Evolutionary conservation across 2,113 vertebrate genomes (phyloP), one percentile per base, ranked within the genome.

Genomic region (Clupea harengus): DNA sequence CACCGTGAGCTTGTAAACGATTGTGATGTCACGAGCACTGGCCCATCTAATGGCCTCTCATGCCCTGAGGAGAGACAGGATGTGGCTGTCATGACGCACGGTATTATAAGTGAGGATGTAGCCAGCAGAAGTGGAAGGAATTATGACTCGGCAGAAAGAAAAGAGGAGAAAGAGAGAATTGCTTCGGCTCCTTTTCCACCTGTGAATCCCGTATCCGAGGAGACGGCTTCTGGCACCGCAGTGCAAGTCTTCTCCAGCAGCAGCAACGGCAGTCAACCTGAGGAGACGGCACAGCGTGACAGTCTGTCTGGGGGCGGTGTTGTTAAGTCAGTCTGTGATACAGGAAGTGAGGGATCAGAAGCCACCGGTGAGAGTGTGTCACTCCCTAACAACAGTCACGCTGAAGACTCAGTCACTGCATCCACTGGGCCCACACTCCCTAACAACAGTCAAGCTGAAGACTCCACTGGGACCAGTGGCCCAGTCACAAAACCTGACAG

Each of bases 1-100:
- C 94, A 95, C 84, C 80, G 88, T 25, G 93, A 95, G 89, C 84
- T 88, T 18, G 89, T 91, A 88, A 90, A 84, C 45, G 93, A 93
- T 85, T 86, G 52, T 90, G 91, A 92, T 85, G 85, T 92, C 78
- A 85, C 88, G 83, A 82, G 88, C 64, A 72, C 28, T n/a, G 13
- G 45, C 22, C 25, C 13, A 67, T 67, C 44, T 46, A 45, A 52
- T 80, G 44, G 6, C 49, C 22, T 22, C 80, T 39, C 32, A 78
- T 15, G 13, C 32, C 39, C 25, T 4, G 11, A 32, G 13, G 60
- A 81, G 28, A 60, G 1, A 17, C 80, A 81, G 44, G 84, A 57
- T 46, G 80, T 17, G 17, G 72, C 32, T 13, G 28, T 1, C 11
- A 32, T 39, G 25, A 78, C 13, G 28, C 72, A 78, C 28, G 4